A percentile compares a stretch with the other conserved stretches of the same genome.
Conservation (phyloP, 2,113 vertebrate genomes). For the Lethenteron reissneri region DNA sequence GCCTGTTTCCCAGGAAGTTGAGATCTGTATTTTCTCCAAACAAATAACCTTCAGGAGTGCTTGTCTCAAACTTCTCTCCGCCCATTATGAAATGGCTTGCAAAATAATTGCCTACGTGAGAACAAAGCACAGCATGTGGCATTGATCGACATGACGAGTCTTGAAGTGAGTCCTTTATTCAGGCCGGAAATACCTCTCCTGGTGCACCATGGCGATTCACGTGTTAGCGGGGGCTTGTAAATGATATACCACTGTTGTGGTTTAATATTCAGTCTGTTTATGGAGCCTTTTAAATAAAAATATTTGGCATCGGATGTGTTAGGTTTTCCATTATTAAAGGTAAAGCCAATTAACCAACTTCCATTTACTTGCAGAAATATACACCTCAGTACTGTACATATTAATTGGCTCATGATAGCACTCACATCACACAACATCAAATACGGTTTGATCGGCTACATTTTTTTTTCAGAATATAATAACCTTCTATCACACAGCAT, state of each 20-base stretch:
- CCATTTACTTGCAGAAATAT: too few relatives aligned
- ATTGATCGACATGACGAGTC: background rate
- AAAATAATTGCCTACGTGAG: constrained; percentile 63
- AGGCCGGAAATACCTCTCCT: background rate
- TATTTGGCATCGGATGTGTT: background rate
- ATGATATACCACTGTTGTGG: background rate
- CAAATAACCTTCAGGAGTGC: constrained; percentile 82
- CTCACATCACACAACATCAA: too few relatives aligned
- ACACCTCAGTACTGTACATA: too few relatives aligned
- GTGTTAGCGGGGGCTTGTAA: background rate
- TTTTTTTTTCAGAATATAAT: too few relatives aligned
- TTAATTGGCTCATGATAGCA: too few relatives aligned
- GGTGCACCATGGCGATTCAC: background rate
- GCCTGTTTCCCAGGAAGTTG: constrained; percentile 84
- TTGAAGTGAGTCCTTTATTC: background rate
- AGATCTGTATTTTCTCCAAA: constrained; percentile 98
- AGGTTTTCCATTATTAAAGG: background rate
- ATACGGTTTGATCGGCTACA: too few relatives aligned
- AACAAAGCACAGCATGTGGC: constrained; percentile 8
- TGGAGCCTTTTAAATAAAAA: background rate
- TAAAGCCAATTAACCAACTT: too few relatives aligned
- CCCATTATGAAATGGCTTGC: constrained; percentile 99
- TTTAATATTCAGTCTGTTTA: background rate
- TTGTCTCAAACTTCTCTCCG: constrained; percentile 91
- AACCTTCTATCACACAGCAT: too few relatives aligned